Evolutionary conservation across 2,797 vertebrate genomes (phyloP).

Genomic region (Pitangus sulphuratus): DNA sequence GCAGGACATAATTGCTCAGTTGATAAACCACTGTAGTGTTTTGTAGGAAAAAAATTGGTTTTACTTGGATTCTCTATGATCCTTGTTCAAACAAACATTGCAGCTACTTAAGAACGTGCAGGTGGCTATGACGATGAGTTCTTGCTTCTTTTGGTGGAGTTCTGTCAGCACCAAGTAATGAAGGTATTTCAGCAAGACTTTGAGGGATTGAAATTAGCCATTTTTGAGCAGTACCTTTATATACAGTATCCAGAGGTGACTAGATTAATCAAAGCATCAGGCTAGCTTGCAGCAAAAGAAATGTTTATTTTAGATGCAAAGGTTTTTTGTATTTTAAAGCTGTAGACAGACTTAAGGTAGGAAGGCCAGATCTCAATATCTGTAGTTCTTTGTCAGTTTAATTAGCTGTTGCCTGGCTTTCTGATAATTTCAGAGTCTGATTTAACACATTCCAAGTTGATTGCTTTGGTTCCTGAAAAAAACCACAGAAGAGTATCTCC

Average conservation of each 20-base stretch:
- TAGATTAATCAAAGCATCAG: neutral
- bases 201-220: constrained; percentile 83
- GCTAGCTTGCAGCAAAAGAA: neutral
- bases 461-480: neutral
- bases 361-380: neutral
- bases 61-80: neutral
- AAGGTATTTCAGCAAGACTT: constrained; percentile 79
- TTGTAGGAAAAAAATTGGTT: neutral
- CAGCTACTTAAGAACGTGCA: neutral
- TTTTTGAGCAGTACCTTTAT: constrained; percentile 80
- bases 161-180: constrained; percentile 82
- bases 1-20: neutral
- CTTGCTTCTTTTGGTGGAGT: constrained; percentile 60
- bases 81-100: neutral
- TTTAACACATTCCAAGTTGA: neutral
- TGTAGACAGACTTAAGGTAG: neutral
- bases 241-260: constrained; percentile 80
- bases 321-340: neutral
- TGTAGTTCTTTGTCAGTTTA: neutral
- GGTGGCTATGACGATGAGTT: neutral
- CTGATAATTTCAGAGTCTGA: neutral
- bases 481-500: neutral
- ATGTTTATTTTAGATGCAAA: neutral
- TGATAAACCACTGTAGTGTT: neutral
- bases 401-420: neutral